Percentiles rank a stretch among this genome's conserved stretches.
These are phyloP conservation scores for Oryzias melastigma DNA, from an alignment of 2,113 vertebrate species.

Conservation along the genomic window DNA sequence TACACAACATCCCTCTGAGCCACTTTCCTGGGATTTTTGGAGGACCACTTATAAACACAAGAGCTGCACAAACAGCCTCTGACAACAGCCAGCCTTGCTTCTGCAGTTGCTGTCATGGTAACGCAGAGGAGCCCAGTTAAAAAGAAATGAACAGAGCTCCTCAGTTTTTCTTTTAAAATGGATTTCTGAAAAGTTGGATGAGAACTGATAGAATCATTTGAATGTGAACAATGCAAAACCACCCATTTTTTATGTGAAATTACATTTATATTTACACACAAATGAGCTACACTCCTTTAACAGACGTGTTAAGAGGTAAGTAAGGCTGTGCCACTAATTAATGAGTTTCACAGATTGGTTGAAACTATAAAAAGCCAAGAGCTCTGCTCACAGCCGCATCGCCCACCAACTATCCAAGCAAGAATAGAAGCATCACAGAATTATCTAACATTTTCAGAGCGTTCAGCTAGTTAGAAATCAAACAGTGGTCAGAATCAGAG, in stretches of 20 bases:
- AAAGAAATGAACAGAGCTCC: conserved; percentile 64
- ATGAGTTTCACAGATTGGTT: too few relatives aligned
- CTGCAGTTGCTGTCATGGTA: conserved; percentile 84
- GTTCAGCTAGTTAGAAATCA: conserved; percentile 37
- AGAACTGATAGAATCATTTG: background rate
- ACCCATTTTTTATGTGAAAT: too few relatives aligned
- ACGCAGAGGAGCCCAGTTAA: conserved; percentile 75
- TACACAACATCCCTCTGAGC: conserved; percentile 49
- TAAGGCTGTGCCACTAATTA: too few relatives aligned
- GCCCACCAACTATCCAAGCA: conserved; percentile 13
- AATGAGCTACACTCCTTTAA: too few relatives aligned
- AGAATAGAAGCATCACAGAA: conserved; percentile 22
- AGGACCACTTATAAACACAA: conserved; percentile 80
- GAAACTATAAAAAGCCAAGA: too few relatives aligned
- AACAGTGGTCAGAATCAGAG: conserved; percentile 39
- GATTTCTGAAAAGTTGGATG: conserved; percentile 25
- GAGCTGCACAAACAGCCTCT: conserved; percentile 82
- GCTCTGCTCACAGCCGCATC: too few relatives aligned
- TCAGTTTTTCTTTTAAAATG: conserved; percentile 41
- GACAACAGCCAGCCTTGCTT: conserved; percentile 79
- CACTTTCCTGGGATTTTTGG: conserved; percentile 61
- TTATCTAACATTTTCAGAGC: conserved; percentile 9
- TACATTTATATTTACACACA: too few relatives aligned
- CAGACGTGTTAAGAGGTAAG: too few relatives aligned
- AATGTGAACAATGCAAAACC: too few relatives aligned